Base-by-base conservation (phyloP, 1,140 invertebrate species). In the Nasonia longicornis region DNA sequence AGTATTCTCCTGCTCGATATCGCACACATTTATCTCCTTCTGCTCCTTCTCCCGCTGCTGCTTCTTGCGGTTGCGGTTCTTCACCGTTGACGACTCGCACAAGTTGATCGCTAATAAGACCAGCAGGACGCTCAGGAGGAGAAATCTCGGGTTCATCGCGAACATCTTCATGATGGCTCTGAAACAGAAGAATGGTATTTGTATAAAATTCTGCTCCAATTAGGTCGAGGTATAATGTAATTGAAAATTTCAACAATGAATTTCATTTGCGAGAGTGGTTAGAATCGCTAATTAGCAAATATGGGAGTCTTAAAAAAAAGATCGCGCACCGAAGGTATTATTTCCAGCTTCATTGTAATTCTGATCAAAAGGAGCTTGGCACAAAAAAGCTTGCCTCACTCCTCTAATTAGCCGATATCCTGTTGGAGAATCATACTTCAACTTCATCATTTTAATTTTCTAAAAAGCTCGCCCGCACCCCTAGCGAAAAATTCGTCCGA, bases 1-100 rank as follows among this genome's bases (percentile, higher is more conserved):
- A 0, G 88, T 77, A 0, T 89, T 84, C 20, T 85, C 83, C 16
- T 83, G 82, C 52, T 89, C 83, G 16, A 92, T 85, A 78, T 91
- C 88, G 84, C 92, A 93, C 2, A 92, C 85, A 81, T 93, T 92
- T 8, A 87, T 66, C 45, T 90, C 88, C 45, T 87, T 87, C 0
- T 76, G 83, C 26, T 90, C 86, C 48, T 87, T 77, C 2, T 29
- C 83, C 38, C 45, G 77, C 2, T 22, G 1, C 0, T 26, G 2
- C 70, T 89, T 89, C 76, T 90, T 89, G 14, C 77, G 85, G 14
- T 85, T 86, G 0, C 87, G 87, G 0, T 80, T 81, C 22, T 83
- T 86, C 35, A 84, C 79, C 42, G 84, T 80, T 6, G 84, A 85
- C 0, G 84, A 84, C 16, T 86, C 69, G 26, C 83, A 82, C 31